phyloP scores from a whole-genome alignment of 2,888 invertebrate genomes.

The Cheilosia impressa region DNA sequence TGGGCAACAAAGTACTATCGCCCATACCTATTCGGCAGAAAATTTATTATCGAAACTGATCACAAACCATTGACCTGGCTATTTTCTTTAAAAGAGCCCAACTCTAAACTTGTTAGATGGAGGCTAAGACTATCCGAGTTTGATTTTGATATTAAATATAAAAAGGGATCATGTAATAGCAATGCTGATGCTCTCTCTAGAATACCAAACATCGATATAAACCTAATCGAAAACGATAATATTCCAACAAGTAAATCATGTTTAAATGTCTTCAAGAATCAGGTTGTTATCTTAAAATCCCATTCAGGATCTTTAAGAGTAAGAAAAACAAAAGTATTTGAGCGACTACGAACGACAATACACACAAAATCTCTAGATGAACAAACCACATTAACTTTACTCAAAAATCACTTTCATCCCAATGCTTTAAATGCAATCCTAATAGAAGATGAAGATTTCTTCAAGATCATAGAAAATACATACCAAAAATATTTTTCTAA shows the following conservation, averaged over 20 bases:
- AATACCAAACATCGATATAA: conserved; percentile 7
- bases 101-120: conserved; percentile 77
- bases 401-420: conserved; percentile 53
- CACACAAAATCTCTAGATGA: conserved; percentile 22
- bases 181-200: conserved; percentile 56
- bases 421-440: conserved; percentile 42
- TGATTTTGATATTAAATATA: conserved; percentile 77
- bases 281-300: conserved; percentile 18
- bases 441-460: conserved; percentile 37
- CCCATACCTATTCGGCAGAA: conserved; percentile 78
- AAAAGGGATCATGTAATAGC: conserved; percentile 66
- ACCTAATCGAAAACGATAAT: not conserved
- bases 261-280: conserved; percentile 33
- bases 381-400: conserved; percentile 25
- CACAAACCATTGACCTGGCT: conserved; percentile 77
- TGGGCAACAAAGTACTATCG: conserved; percentile 74
- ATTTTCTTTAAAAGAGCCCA: no score
- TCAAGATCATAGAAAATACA: not conserved
- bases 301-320: conserved; percentile 57
- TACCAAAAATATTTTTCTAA: conserved; percentile 3
- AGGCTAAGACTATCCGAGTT: conserved; percentile 77
- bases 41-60: conserved; percentile 78
- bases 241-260: conserved; percentile 8
- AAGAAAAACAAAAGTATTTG: conserved; percentile 32
- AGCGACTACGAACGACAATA: conserved; percentile 20